These are phyloP conservation scores for Trissolcus basalis DNA, from an alignment of 1,140 invertebrate genomes.

Conservation along the genomic window DNA sequence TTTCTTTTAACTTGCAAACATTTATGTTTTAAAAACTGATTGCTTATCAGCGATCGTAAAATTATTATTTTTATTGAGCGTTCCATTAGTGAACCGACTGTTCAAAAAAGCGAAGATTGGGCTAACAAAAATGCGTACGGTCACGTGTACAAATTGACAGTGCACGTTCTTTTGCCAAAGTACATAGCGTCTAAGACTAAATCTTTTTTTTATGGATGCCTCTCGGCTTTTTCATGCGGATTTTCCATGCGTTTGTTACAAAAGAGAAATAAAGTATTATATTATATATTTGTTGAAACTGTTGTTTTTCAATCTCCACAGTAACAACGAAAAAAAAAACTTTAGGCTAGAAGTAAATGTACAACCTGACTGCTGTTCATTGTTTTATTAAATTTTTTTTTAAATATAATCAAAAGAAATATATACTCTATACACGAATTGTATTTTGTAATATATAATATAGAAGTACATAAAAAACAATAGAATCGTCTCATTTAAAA, in stretches of 20 bases:
- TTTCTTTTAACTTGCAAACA: too few relatives aligned
- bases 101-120: too few relatives aligned
- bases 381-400: constrained; percentile 36
- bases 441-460: constrained; percentile 46
- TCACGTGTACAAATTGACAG: constrained; percentile 1
- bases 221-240: constrained; percentile 61
- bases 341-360: background rate
- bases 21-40: too few relatives aligned
- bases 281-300: constrained; percentile 66
- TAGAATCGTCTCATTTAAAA: constrained; percentile 67
- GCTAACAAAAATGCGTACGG: too few relatives aligned
- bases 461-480: constrained; percentile 56
- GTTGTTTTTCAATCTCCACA: too few relatives aligned
- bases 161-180: constrained; percentile 56
- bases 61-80: too few relatives aligned
- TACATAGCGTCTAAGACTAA: constrained; percentile 62
- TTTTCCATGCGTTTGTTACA: constrained; percentile 70
- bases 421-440: constrained; percentile 46
- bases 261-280: constrained; percentile 65
- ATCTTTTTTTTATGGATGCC: constrained; percentile 66
- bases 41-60: too few relatives aligned
- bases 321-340: background rate
- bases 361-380: constrained; percentile 10
- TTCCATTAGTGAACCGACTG: too few relatives aligned
- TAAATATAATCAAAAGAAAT: constrained; percentile 52